Evolutionary conservation across 1,140 invertebrate genomes (phyloP).

Genomic region (Reticulitermes speratus): DNA sequence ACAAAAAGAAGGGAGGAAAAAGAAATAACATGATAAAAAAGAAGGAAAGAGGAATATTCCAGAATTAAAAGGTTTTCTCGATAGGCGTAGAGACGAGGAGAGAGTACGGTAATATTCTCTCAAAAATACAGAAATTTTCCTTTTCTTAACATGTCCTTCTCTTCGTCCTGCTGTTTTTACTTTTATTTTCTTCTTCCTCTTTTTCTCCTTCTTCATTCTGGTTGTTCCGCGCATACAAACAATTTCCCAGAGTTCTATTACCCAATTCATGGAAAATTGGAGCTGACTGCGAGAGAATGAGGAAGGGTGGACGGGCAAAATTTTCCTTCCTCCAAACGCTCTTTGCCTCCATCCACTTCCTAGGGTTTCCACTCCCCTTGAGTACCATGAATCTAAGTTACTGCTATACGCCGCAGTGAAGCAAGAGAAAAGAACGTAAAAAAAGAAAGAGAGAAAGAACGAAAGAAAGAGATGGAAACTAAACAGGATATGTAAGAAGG

Average conservation of each 20-base stretch:
- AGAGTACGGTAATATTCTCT: background rate
- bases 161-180: background rate
- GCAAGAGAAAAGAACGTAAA: background rate
- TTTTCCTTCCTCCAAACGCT: conserved; percentile 22
- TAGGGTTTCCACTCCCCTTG: background rate
- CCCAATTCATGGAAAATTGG: conserved; percentile 34
- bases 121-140: background rate
- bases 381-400: conserved; percentile 31
- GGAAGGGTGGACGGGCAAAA: background rate
- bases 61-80: conserved; percentile 29
- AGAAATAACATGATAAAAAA: background rate
- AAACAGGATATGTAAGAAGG: conserved; percentile 13
- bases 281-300: conserved; percentile 20
- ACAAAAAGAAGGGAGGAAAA: background rate
- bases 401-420: background rate
- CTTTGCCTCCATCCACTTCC: background rate
- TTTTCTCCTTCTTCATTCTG: too few relatives aligned
- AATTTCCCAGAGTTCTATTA: conserved; percentile 30
- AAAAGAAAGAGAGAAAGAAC: background rate
- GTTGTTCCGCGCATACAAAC: background rate
- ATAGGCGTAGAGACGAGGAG: background rate
- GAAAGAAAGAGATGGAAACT: background rate
- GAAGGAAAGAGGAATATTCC: background rate
- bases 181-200: background rate
- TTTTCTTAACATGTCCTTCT: conserved; percentile 10